Conservation (phyloP, 1,140 invertebrate genomes). For the Lasioglossum albipes region DNA sequence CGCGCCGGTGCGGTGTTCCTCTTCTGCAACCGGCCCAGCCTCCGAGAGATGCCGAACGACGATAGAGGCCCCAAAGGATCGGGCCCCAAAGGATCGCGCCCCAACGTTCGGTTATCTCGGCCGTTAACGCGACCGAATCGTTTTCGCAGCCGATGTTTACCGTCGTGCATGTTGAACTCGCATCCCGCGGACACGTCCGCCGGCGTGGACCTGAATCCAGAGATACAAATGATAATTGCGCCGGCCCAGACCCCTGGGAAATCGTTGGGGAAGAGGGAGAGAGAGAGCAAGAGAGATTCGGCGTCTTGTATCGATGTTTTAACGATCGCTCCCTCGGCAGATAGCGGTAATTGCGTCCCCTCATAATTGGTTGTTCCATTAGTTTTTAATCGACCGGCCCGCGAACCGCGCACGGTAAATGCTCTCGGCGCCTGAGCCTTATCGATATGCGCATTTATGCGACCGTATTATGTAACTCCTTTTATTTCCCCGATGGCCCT, state of each 20-base stretch:
- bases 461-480: constrained; percentile 36
- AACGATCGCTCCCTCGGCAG: background rate
- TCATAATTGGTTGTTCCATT: constrained; percentile 29
- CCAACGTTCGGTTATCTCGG: constrained; percentile 9
- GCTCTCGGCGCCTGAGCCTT: background rate
- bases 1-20: background rate
- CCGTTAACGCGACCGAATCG: constrained; percentile 10
- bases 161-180: background rate
- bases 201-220: background rate
- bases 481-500: constrained; percentile 20
- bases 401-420: background rate
- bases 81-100: background rate
- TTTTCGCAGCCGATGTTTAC: background rate
- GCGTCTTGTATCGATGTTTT: background rate
- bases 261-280: too few relatives aligned
- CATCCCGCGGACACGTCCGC: background rate
- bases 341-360: constrained; percentile 36
- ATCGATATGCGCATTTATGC: constrained; percentile 32
- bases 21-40: background rate
- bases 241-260: background rate
- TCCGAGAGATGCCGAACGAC: background rate
- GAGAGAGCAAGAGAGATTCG: background rate
- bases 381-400: background rate
- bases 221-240: constrained; percentile 38
- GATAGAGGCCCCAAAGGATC: background rate